Percentiles rank a stretch among this genome's conserved stretches.
These are phyloP conservation scores for Cloeon dipterum DNA, from an alignment of 2,888 invertebrate genomes.

Conservation along the genomic window DNA sequence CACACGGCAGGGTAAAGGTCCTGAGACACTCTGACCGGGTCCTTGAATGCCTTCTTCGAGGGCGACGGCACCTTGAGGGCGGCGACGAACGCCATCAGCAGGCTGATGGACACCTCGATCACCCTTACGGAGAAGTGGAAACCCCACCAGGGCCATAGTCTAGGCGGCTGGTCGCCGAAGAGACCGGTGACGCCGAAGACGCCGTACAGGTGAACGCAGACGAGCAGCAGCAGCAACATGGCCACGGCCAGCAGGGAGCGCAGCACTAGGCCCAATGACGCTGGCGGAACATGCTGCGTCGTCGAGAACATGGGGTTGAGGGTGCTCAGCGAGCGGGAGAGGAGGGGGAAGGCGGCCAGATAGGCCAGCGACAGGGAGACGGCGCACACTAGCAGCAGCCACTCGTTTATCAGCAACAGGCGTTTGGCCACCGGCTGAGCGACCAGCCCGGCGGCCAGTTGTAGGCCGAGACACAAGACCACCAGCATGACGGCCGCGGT, in stretches of 20 bases:
- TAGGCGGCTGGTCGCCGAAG: conserved; percentile 18
- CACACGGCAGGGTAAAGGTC: conserved; percentile 69
- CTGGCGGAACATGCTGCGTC: conserved; percentile 14
- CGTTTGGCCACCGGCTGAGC: conserved; percentile 9
- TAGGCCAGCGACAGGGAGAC: conserved; percentile 66
- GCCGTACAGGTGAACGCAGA: conserved; percentile 64
- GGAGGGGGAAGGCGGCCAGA: conserved; percentile 57
- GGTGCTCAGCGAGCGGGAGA: conserved; percentile 37
- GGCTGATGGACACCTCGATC: conserved; percentile 70
- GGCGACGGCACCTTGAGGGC: conserved; percentile 27
- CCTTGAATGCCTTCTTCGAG: conserved; percentile 6
- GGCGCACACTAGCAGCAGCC: conserved; percentile 66
- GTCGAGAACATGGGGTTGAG: conserved; percentile 31
- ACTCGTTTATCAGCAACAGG: conserved; percentile 43
- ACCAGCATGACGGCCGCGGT: conserved; percentile 56
- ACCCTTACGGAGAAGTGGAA: conserved; percentile 69
- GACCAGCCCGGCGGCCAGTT: conserved; percentile 25
- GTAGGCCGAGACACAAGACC: conserved; percentile 60
- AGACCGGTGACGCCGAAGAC: conserved; percentile 32
- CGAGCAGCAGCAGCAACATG: conserved; percentile 58
- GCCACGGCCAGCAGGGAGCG: conserved; percentile 76
- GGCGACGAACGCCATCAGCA: conserved; percentile 66
- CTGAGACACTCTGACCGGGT: conserved; percentile 24
- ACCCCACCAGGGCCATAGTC: conserved; percentile 73
- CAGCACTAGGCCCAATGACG: conserved; percentile 55